Conservation (phyloP, 1,140 invertebrate species). For the Psix sp. region DNA sequence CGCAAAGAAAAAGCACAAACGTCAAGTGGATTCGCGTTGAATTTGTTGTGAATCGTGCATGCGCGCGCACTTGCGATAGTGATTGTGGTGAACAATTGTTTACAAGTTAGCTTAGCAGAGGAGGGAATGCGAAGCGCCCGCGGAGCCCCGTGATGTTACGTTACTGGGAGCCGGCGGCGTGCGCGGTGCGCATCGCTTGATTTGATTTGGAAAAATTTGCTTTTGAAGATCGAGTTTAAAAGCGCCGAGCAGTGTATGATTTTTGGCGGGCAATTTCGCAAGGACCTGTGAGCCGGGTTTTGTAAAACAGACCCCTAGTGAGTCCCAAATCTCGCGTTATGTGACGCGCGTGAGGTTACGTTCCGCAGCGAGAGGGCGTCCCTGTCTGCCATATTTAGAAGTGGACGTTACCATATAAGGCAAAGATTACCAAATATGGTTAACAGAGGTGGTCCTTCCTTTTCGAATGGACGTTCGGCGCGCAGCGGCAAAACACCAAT, state of each 20-base stretch:
- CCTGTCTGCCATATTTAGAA: conserved; percentile 86
- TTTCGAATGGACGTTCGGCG: conserved; percentile 72
- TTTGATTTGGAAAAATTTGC: conserved; percentile 19
- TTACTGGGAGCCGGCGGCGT: conserved; percentile 21
- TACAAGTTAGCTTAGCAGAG: conserved; percentile 65
- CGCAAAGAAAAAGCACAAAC: too few species aligned
- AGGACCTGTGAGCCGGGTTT: conserved; percentile 14
- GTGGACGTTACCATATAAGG: conserved; percentile 84
- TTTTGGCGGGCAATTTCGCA: conserved; percentile 20
- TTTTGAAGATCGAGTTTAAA: conserved; percentile 27
- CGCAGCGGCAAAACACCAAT: conserved; percentile 75
- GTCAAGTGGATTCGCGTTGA: too few species aligned
- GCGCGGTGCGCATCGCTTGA: conserved; percentile 63
- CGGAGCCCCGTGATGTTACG: conserved; percentile 51
- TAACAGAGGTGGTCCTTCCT: conserved; percentile 78
- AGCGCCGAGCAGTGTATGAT: conserved; percentile 7
- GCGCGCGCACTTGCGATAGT: too few species aligned
- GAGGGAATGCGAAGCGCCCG: conserved; percentile 39
- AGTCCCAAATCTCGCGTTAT: conserved; percentile 42
- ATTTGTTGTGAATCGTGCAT: too few species aligned
- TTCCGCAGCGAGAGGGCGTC: conserved; percentile 77
- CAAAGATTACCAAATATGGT: conserved; percentile 84
- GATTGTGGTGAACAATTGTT: conserved; percentile 18
- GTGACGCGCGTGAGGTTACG: conserved; percentile 74
- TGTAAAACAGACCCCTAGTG: conserved; percentile 36